phyloP scores from a whole-genome alignment of 2,888 invertebrate genomes.

The Orthonevra nobilis region DNA sequence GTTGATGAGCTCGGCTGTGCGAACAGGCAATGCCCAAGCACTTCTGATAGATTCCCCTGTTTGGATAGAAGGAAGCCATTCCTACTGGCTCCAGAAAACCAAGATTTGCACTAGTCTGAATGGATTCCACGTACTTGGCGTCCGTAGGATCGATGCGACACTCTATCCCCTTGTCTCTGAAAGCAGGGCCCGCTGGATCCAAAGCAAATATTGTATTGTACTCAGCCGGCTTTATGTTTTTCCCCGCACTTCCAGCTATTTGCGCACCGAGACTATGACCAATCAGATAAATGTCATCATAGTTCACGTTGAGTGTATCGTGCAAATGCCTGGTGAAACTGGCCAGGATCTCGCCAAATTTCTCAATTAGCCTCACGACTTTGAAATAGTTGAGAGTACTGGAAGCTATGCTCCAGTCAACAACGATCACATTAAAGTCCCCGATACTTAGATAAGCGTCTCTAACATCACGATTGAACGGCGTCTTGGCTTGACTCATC shows the following conservation, averaged over 20 bases:
- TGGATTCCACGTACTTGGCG: constrained; percentile 79
- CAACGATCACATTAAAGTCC: constrained; percentile 78
- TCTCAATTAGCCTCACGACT: constrained; percentile 76
- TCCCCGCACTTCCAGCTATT: constrained; percentile 79
- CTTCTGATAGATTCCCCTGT: constrained; percentile 78
- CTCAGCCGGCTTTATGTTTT: constrained; percentile 73
- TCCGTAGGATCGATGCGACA: constrained; percentile 77
- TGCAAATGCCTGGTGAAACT: constrained; percentile 76
- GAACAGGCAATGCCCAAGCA: constrained; percentile 79
- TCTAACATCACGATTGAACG: constrained; percentile 77
- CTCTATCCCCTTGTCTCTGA: constrained; percentile 74
- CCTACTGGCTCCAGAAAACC: constrained; percentile 78
- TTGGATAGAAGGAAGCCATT: constrained; percentile 80
- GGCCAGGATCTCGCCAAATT: constrained; percentile 75
- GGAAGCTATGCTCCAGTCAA: constrained; percentile 79
- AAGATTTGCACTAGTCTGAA: constrained; percentile 79
- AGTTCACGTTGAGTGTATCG: constrained; percentile 72
- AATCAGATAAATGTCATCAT: constrained; percentile 76
- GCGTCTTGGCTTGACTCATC: constrained; percentile 78
- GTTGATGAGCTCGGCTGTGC: constrained; percentile 77
- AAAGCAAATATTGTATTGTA: constrained; percentile 79
- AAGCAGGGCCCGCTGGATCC: constrained; percentile 80
- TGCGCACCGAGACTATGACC: constrained; percentile 81
- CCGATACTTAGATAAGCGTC: constrained; percentile 76
- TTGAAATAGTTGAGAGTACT: constrained; percentile 76